Conservation (phyloP, 2,113 vertebrate genomes). For the Bombycilla garrulus region DNA sequence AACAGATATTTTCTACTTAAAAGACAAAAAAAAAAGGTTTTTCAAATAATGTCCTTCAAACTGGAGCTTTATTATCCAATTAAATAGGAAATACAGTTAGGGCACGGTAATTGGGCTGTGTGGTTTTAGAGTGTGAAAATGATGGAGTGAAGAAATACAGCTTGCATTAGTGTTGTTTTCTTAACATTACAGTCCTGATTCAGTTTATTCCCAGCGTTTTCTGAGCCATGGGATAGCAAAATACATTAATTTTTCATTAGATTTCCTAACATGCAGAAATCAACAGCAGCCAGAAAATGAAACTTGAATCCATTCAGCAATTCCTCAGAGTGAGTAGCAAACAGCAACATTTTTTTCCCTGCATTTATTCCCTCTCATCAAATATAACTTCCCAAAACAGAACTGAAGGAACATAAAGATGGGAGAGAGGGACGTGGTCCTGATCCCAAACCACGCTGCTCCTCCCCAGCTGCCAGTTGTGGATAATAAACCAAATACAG, state of each 20-base stretch:
- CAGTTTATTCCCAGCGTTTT: neutral
- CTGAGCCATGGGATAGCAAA: neutral
- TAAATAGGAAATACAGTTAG: neutral
- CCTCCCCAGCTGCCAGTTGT: neutral
- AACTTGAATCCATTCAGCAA: neutral
- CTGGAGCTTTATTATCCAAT: neutral
- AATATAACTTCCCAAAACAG: neutral
- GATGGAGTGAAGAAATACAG: neutral
- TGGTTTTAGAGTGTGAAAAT: neutral
- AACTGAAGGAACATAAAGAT: neutral
- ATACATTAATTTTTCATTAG: neutral
- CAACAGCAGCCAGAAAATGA: neutral
- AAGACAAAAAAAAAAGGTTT: neutral
- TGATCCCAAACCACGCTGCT: neutral
- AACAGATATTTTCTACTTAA: neutral
- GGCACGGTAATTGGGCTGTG: neutral
- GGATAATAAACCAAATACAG: fast-evolving
- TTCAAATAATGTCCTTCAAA: neutral
- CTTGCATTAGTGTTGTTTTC: neutral
- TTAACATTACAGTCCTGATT: neutral
- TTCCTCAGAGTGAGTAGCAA: neutral
- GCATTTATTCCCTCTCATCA: neutral
- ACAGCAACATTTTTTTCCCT: neutral
- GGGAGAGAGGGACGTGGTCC: neutral
- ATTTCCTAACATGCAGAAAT: neutral